These are phyloP conservation scores for Ibidorhyncha struthersii DNA, from an alignment of 2,113 vertebrate species.

Conservation along the genomic window DNA sequence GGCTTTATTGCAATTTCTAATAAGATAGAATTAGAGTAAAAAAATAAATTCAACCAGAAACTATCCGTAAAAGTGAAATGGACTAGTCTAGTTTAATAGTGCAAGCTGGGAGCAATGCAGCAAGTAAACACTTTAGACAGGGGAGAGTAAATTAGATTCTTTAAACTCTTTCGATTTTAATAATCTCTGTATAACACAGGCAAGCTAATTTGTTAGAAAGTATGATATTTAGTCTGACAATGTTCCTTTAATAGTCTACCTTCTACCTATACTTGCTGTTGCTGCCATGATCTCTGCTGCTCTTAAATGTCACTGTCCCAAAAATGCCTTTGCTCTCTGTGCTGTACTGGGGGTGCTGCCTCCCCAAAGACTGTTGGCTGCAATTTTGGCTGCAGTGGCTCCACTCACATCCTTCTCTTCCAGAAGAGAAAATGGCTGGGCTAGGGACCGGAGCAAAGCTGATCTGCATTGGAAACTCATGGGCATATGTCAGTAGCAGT, in stretches of 20 bases:
- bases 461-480: not conserved
- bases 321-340: not conserved
- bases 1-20: not conserved
- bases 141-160: constrained; percentile 30
- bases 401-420: not conserved
- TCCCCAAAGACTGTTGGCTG: not conserved
- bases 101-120: constrained; percentile 9
- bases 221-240: not conserved
- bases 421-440: not conserved
- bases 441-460: not conserved
- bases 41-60: constrained; percentile 40
- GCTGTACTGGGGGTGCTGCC: not conserved
- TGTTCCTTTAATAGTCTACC: not conserved
- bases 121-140: constrained; percentile 22
- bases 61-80: not conserved
- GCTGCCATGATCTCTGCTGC: not conserved
- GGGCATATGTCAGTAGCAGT: not conserved
- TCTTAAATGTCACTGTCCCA: not conserved
- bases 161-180: constrained; percentile 7
- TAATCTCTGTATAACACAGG: not conserved
- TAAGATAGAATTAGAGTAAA: constrained; percentile 23
- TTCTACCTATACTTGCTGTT: not conserved
- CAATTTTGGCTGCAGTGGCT: not conserved
- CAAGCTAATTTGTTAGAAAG: not conserved
- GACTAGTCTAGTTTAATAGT: not conserved